Evolutionary conservation across 2,797 vertebrate species (phyloP).

Genomic region (Manis crassicaudata): DNA sequence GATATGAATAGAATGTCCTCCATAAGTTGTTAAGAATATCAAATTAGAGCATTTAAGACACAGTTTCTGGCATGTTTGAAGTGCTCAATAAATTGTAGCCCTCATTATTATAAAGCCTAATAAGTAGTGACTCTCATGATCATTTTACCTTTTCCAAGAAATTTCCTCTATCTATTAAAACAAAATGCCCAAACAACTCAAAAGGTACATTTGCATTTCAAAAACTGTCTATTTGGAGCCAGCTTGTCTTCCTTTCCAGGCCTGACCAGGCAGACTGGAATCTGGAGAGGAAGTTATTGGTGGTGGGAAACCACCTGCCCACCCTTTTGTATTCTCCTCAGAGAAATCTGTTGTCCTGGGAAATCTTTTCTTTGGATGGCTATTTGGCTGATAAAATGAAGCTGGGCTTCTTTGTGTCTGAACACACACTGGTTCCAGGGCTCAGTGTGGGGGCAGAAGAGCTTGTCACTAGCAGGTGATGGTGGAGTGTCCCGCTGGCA

Average conservation of each 20-base stretch:
- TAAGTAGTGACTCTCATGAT: neutral
- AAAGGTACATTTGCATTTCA: slow-evolving; percentile 42
- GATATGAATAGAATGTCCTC: neutral
- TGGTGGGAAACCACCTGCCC: slow-evolving; percentile 71
- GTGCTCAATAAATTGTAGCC: neutral
- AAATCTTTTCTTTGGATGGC: slow-evolving; percentile 51
- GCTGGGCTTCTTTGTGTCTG: slow-evolving; percentile 39
- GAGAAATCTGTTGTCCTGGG: slow-evolving; percentile 76
- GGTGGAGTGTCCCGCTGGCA: neutral
- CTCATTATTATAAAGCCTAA: neutral
- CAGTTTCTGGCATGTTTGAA: neutral
- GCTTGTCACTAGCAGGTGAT: slow-evolving; percentile 67
- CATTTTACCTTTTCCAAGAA: neutral
- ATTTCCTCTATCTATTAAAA: neutral
- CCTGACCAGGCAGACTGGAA: slow-evolving; percentile 9
- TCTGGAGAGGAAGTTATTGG: slow-evolving; percentile 55
- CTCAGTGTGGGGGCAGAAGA: slow-evolving; percentile 32
- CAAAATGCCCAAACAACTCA: slow-evolving; percentile 5
- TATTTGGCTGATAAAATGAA: slow-evolving; percentile 43
- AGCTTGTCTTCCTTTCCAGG: slow-evolving; percentile 17
- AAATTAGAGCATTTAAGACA: neutral
- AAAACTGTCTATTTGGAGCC: neutral
- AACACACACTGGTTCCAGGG: neutral
- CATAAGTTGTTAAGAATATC: neutral
- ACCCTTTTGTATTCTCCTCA: slow-evolving; percentile 66